Percentiles rank a stretch among this genome's conserved stretches.
Evolutionary conservation across 2,113 vertebrate species (phyloP).

Genomic region (Sylvilagus bachmani): DNA sequence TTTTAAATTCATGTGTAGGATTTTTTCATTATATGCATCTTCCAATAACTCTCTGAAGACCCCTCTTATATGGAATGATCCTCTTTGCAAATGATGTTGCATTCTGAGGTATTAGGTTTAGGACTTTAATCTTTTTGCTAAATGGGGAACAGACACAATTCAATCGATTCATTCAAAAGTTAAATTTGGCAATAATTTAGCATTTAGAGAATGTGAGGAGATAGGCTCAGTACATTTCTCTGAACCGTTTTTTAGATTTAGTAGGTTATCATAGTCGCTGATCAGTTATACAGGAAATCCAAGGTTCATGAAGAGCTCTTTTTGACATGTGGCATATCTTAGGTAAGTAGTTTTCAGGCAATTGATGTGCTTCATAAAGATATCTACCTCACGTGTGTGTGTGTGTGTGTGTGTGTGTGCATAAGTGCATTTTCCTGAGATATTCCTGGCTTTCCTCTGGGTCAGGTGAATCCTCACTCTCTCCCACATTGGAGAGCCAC

Average conservation of each 20-base stretch:
- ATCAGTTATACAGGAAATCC: not conserved
- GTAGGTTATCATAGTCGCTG: not conserved
- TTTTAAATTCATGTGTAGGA: too few species aligned
- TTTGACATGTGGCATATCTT: not conserved
- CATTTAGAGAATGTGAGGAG: not conserved
- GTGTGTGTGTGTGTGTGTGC: not conserved
- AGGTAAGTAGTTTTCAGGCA: not conserved
- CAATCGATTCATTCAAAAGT: not conserved
- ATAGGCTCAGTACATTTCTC: not conserved
- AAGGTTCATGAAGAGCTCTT: not conserved
- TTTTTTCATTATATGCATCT: too few species aligned
- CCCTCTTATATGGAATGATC: not conserved
- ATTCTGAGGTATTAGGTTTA: not conserved
- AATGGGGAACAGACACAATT: not conserved
- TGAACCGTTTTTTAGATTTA: not conserved
- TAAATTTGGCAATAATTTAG: not conserved
- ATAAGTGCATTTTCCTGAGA: not conserved
- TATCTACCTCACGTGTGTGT: not conserved
- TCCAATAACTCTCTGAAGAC: too few species aligned
- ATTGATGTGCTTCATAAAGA: too few species aligned
- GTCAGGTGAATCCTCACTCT: not conserved
- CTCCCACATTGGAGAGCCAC: not conserved
- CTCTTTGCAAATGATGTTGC: not conserved
- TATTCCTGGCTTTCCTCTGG: not conserved
- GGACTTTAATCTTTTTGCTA: not conserved